phyloP scores from a whole-genome alignment of 2,888 invertebrate genomes.

The Philhelius pedissequus region DNA sequence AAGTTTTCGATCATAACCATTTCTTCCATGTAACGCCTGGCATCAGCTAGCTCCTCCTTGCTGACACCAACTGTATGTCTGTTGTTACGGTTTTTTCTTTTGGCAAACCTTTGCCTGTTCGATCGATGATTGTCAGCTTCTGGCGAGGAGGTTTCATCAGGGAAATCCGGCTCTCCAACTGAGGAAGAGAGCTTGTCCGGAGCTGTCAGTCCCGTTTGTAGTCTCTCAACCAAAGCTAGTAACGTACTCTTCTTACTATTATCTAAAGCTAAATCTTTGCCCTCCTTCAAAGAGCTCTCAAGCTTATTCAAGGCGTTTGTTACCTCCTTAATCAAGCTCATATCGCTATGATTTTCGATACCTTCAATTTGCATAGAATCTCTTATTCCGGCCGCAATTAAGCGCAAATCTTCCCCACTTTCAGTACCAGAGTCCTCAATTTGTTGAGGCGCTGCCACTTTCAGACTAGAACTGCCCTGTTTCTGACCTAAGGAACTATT shows the following conservation, averaged over 20 bases:
- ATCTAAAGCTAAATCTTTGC: slow-evolving; percentile 79
- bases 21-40: slow-evolving; percentile 87
- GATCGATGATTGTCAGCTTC: slow-evolving; percentile 76
- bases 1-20: slow-evolving; percentile 79
- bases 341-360: slow-evolving; percentile 78
- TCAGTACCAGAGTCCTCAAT: slow-evolving; percentile 85
- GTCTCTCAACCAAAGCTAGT: slow-evolving; percentile 84
- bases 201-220: slow-evolving; percentile 82
- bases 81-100: slow-evolving; percentile 82
- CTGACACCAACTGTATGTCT: slow-evolving; percentile 92
- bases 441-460: slow-evolving; percentile 74
- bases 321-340: slow-evolving; percentile 86
- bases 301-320: slow-evolving; percentile 87
- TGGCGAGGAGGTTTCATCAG: slow-evolving; percentile 73
- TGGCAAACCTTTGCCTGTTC: slow-evolving; percentile 79
- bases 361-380: slow-evolving; percentile 80
- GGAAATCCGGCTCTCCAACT: slow-evolving; percentile 66
- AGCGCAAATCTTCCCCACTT: slow-evolving; percentile 85
- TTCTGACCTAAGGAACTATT: slow-evolving; percentile 66
- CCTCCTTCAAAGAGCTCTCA: slow-evolving; percentile 85
- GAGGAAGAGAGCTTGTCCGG: slow-evolving; percentile 74
- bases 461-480: slow-evolving; percentile 72
- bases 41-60: slow-evolving; percentile 88
- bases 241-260: slow-evolving; percentile 82
- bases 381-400: slow-evolving; percentile 80